phyloP scores from a whole-genome alignment of 2,113 vertebrate genomes.

The Heteronetta atricapilla region DNA sequence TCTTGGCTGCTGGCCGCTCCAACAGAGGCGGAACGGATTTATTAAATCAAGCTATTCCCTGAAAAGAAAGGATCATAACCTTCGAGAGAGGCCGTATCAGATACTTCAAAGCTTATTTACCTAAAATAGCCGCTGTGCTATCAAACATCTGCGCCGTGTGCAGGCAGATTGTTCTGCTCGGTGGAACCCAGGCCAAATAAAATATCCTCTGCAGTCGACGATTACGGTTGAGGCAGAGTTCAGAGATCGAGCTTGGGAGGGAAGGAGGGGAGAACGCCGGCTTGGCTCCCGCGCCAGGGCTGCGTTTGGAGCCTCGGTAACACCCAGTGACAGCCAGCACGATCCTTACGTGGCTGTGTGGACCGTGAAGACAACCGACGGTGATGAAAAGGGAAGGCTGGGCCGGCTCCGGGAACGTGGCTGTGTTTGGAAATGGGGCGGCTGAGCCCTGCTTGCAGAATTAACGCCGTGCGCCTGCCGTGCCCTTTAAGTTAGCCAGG shows the following conservation, averaged over 20 bases:
- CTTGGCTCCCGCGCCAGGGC: background rate
- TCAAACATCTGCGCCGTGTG: constrained; percentile 41
- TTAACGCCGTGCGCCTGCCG: constrained; percentile 43
- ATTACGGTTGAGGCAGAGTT: constrained; percentile 51
- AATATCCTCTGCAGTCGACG: constrained; percentile 49
- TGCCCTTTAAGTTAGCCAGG: constrained; percentile 51
- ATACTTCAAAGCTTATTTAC: constrained; percentile 59
- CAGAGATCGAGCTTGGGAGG: constrained; percentile 37
- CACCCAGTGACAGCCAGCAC: constrained; percentile 4
- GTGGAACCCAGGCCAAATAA: constrained; percentile 29
- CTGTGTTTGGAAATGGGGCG: constrained; percentile 32
- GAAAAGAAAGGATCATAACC: constrained; percentile 20
- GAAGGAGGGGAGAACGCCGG: background rate
- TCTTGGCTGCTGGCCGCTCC: background rate
- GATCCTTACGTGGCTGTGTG: constrained; percentile 29
- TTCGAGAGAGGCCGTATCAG: background rate
- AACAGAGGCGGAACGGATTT: background rate
- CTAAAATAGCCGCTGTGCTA: constrained; percentile 46
- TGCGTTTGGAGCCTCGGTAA: constrained; percentile 1
- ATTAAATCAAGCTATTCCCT: constrained; percentile 5
- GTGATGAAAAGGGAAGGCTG: constrained; percentile 38
- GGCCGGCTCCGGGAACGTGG: background rate
- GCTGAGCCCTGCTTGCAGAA: constrained; percentile 21
- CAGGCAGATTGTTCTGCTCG: constrained; percentile 35
- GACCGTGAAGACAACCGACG: constrained; percentile 23